Base-by-base conservation (phyloP, 2,888 invertebrate genomes). In the Nudaria mundana region DNA sequence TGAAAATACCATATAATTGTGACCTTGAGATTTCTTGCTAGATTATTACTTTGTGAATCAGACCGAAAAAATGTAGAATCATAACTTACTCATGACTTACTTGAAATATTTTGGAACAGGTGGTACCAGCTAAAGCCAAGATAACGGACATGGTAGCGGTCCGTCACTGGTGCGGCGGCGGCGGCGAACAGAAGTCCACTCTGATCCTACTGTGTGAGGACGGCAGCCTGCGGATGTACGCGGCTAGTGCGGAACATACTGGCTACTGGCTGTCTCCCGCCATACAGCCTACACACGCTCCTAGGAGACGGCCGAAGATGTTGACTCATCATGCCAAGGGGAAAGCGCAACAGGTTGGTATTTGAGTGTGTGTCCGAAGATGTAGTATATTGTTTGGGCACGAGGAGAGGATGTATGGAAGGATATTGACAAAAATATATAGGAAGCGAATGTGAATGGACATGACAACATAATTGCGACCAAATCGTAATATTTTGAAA, bases 111-210 rank as follows among this genome's bases (percentile, higher is more conserved):
- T n/a, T n/a, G n/a, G n/a, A n/a, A n/a, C 5, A 89, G 89, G 82
- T 94, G 20, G 91, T 94, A 10, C 95, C 96, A 0, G 94, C 96
- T 0, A 98, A 98, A 76, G 95, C 97, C 0, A 98, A 98, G 81
- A 98, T 98, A 30, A 98, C 97, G 79, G 98, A 98, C 76, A 97
- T 98, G 93, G 98, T 98, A 0, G 97, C 97, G 0, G 95, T 98
- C 35, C 92, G 98, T 1, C 98, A 98, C 74, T 92, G 93, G 46
- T 94, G 94, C 40, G 93, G 93, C 10, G 82, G 97, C 66, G 92
- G 93, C 6, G 92, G 93, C 16, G 96, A 98, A 63, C 91, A 93
- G 65, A 93, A 97, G 66, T 98, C 97, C 2, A 98, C 98, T 0
- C 89, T 98, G 38, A 96, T 98, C 48, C 79, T 98, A 15, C 90